A percentile compares a stretch with the other conserved stretches of the same genome.
These are phyloP conservation scores for Hirtodrosophila duncani DNA, from an alignment of 2,888 invertebrate genomes.

Conservation along the genomic window DNA sequence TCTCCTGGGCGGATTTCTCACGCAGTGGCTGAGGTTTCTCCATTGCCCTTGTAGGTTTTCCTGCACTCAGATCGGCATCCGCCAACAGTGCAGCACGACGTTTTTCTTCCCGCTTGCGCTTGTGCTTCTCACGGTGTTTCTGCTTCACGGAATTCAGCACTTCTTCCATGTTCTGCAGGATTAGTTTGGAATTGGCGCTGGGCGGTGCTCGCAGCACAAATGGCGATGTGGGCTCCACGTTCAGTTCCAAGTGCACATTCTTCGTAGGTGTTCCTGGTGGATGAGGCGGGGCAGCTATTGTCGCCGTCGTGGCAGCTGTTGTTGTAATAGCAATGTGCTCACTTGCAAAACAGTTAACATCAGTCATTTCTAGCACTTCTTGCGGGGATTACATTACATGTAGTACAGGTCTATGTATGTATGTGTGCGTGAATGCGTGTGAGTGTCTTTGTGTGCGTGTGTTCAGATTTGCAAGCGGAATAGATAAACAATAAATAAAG, in stretches of 20 bases:
- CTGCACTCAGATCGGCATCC: constrained; percentile 6
- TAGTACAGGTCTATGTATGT: constrained; percentile 21
- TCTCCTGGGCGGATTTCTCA: constrained; percentile 60
- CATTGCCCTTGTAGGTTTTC: constrained; percentile 4
- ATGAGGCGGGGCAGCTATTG: constrained; percentile 1
- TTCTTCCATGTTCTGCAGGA: constrained; percentile 77
- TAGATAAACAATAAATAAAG: constrained; percentile 39
- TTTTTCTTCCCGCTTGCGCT: constrained; percentile 73
- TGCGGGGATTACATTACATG: constrained; percentile 13
- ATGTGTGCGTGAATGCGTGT: constrained; percentile 27
- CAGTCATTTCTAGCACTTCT: constrained; percentile 57
- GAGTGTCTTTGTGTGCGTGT: constrained; percentile 26
- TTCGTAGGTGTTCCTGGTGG: constrained; percentile 39
- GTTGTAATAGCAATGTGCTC: constrained; percentile 40
- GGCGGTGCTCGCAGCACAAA: constrained; percentile 69
- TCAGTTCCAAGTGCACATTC: constrained; percentile 30
- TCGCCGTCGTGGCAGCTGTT: constrained; percentile 10
- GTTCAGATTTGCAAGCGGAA: constrained; percentile 42
- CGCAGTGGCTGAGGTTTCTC: constrained; percentile 50
- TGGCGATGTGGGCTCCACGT: constrained; percentile 53
- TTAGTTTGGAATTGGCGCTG: constrained; percentile 74
- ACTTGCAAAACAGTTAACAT: constrained; percentile 67
- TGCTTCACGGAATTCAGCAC: constrained; percentile 76
- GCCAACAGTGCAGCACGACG: constrained; percentile 63
- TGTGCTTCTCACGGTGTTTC: constrained; percentile 76